Conservation (phyloP, 2,113 vertebrate genomes). For the Raja brachyura region DNA sequence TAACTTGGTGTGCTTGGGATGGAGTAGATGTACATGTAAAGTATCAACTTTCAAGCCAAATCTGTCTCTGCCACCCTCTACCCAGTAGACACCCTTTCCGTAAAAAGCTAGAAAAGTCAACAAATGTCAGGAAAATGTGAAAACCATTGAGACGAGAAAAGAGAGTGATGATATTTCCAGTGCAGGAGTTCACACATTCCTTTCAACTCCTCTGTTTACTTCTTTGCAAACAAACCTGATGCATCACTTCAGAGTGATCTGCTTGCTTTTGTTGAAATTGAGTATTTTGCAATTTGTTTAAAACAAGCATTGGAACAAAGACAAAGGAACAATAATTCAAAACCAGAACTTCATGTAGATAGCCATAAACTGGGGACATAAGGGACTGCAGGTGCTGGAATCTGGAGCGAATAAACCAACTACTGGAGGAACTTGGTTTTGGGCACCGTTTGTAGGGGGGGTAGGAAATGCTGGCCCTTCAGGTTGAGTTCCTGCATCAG, state of each 20-base stretch:
- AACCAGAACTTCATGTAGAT: background rate
- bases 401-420: no score
- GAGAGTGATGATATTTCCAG: background rate
- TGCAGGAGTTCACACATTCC: slow-evolving; percentile 7
- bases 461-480: no score
- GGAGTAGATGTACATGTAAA: background rate
- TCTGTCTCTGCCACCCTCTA: background rate
- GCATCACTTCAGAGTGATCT: background rate
- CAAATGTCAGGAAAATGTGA: background rate
- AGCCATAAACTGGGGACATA: background rate
- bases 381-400: no score
- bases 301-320: background rate
- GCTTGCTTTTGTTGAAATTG: slow-evolving; percentile 2
- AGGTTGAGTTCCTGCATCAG: no score
- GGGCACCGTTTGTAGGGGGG: no score
- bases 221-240: slow-evolving; percentile 1
- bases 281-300: background rate
- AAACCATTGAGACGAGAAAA: no score
- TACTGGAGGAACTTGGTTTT: no score
- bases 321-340: background rate
- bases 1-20: background rate
- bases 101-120: background rate
- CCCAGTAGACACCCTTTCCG: background rate
- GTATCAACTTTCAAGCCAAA: background rate
- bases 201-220: background rate